Conservation (phyloP, 2,113 vertebrate genomes). For the Scalopus aquaticus region DNA sequence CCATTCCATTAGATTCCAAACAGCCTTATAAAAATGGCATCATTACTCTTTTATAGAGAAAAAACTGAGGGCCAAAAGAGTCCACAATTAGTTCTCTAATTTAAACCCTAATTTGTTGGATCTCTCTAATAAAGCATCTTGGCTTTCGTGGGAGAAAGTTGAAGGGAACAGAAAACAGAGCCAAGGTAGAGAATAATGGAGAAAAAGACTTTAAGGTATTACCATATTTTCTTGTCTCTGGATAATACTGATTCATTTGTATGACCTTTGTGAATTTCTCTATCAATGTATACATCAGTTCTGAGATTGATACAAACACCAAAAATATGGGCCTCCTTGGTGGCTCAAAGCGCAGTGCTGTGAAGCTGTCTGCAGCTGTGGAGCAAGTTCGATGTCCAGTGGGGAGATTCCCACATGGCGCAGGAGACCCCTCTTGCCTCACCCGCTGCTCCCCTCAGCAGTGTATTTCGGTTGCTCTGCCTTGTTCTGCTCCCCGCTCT, state of each 20-base stretch:
- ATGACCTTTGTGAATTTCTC: not conserved
- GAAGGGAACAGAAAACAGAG: not conserved
- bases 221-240: not conserved
- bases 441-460: too few relatives aligned
- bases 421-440: too few relatives aligned
- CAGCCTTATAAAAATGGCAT: not conserved
- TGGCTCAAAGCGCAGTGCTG: too few relatives aligned
- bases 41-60: not conserved
- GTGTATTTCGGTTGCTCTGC: too few relatives aligned
- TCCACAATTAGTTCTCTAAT: not conserved
- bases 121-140: not conserved
- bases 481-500: too few relatives aligned
- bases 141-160: not conserved
- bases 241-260: not conserved
- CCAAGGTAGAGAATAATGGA: not conserved
- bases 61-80: not conserved
- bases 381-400: too few relatives aligned
- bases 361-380: too few relatives aligned
- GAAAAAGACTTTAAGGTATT: not conserved
- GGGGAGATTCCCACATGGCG: too few relatives aligned
- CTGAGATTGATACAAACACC: not conserved
- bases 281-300: not conserved
- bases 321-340: too few relatives aligned
- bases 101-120: not conserved
- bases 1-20: not conserved